These are phyloP conservation scores for Embiotoca jacksoni DNA, from an alignment of 2,113 vertebrate species.

Conservation along the genomic window DNA sequence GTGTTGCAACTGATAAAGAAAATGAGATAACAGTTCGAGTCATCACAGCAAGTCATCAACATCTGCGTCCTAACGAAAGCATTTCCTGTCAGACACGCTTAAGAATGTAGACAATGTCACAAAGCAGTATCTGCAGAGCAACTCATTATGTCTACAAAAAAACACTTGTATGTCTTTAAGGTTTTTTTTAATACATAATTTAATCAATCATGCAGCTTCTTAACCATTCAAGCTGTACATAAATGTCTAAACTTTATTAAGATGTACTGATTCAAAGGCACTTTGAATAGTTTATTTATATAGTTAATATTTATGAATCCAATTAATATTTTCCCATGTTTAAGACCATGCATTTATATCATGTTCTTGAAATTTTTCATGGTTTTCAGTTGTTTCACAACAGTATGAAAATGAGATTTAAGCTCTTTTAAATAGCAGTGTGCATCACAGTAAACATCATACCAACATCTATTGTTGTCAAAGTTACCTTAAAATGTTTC, in stretches of 20 bases:
- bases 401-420: too few relatives aligned
- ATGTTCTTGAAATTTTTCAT: neutral
- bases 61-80: conserved; percentile 18
- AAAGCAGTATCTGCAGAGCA: neutral
- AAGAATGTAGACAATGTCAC: neutral
- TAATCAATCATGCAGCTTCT: too few relatives aligned
- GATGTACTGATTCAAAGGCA: neutral
- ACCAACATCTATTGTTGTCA: too few relatives aligned
- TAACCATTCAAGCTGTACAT: too few relatives aligned
- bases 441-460: too few relatives aligned
- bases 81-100: conserved; percentile 41
- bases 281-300: neutral
- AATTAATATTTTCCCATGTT: neutral
- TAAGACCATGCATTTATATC: neutral
- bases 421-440: too few relatives aligned
- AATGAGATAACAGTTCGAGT: conserved; percentile 46
- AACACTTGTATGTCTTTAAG: neutral
- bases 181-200: too few relatives aligned
- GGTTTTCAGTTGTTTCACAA: too few relatives aligned
- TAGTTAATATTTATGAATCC: too few relatives aligned
- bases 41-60: conserved; percentile 16
- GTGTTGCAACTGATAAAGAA: conserved; percentile 48
- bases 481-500: too few relatives aligned
- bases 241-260: neutral
- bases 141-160: neutral